Base-by-base conservation (phyloP, 2,113 vertebrate species). In the Girardinichthys multiradiatus region DNA sequence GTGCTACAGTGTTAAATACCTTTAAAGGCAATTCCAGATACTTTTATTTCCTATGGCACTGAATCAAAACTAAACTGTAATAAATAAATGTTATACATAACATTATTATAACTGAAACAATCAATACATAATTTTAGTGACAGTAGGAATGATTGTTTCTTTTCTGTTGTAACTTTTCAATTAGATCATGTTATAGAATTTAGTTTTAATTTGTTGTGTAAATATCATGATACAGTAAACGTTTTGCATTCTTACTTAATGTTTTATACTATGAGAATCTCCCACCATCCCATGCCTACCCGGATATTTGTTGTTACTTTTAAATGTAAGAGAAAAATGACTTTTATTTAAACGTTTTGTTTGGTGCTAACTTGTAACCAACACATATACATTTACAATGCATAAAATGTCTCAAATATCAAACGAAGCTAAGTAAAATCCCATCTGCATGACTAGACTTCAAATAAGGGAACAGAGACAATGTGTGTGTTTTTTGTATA, bases 341-440 rank as follows among this genome's bases (percentile, higher is more conserved):
- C 21, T 27, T 39, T 37, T n/a, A 8, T 35, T n/a, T 64, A 9
- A 24, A 30, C 19, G 12, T 3, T 27, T 21, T 31, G 35, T 30
- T 30, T 60, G 42, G 42, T 15, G 4, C 15, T 45, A 1, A 45
- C 14, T 30, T 60, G 17, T 9, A 30, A 9, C 28, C 58, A 30
- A 30, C 15, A 11, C 2, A 54, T 77, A 64, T 57, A 24, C 48
- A 51, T 24, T 45, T 51, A 3, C 17, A 6, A 24, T 35, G 5
- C 21, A 51, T 51, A 21, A 2, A 17, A 74, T 51, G 14, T 69
- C 33, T 39, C 35, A 1, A 35, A 48, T 33, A 31, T 64, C 19
- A 71, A 65, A 65, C 17, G 37, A 15, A 39, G 31, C 4, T 24
- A 19, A 67, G 45, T 75, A 13, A 77, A 74, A 28, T 9, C 35